Conservation (phyloP, 2,113 vertebrate species). For the Hippoglossus stenolepis region DNA sequence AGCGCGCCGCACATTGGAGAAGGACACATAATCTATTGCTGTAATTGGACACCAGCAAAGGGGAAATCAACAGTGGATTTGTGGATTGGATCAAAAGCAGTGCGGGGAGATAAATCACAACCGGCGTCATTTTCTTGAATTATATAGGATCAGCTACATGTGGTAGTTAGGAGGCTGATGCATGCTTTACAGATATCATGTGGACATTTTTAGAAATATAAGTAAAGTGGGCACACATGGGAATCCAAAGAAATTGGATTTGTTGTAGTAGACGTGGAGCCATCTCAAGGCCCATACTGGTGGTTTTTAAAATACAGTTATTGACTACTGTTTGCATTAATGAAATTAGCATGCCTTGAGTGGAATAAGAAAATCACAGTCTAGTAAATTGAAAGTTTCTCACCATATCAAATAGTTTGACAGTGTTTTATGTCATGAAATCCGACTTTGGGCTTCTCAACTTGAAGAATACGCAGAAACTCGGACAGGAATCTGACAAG, state of each 20-base stretch:
- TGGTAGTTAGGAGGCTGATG: constrained; percentile 25
- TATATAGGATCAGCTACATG: constrained; percentile 26
- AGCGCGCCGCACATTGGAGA: constrained; percentile 32
- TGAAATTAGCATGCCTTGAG: no score
- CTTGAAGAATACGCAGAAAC: no score
- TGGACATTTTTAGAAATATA: constrained; percentile 4
- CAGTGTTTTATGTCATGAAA: no score
- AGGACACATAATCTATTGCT: constrained; percentile 63
- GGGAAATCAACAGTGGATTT: constrained; percentile 51
- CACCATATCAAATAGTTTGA: no score
- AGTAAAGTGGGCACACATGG: not conserved
- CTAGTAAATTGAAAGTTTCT: no score
- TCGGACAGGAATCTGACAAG: no score
- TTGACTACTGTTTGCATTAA: no score
- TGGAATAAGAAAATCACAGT: no score
- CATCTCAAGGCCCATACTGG: not conserved
- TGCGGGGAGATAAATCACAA: constrained; percentile 29
- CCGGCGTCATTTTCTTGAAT: constrained; percentile 23
- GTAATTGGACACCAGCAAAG: constrained; percentile 52
- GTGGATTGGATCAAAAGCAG: constrained; percentile 43
- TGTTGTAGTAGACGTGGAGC: not conserved
- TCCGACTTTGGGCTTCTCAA: no score
- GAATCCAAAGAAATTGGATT: constrained; percentile 19
- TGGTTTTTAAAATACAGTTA: not conserved
- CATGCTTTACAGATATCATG: constrained; percentile 8